Base-by-base conservation (phyloP, 2,797 vertebrate genomes). In the Halcyon chelicuti region DNA sequence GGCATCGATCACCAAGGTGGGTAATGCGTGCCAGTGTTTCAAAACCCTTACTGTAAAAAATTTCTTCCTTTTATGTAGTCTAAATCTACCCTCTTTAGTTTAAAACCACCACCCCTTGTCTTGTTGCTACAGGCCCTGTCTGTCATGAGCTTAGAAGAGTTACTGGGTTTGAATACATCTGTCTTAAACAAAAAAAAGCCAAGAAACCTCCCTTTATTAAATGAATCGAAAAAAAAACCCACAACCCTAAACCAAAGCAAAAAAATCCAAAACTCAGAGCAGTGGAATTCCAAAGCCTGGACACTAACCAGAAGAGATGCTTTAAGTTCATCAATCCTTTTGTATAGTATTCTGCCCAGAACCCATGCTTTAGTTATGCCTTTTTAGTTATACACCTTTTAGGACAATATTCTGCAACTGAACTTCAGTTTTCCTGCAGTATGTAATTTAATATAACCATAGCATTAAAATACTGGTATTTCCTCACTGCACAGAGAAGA, bases 291-390 rank as follows among this genome's bases (percentile, higher is more conserved):
- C 14, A 7, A 71, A 63, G 40, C 25, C 12, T 8, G 35, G 22
- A 51, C 13, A 80, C 2, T 20, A 29, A 76, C 25, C 12, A 54
- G 15, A 40, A 80, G 7, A 84, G 86, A 80, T 68, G 12, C 12
- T 75, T 82, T 47, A 86, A 47, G 13, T 74, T 85, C 23, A 79
- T 15, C 12, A 55, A 37, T 42, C 66, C 58, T 47, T 15, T 26
- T 3, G 4, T 10, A 37, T 1, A 70, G 23, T 25, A 80, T 52
- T 90, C 47, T 77, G 63, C 3, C 5, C 19, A 62, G 66, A 91
- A 70, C 3, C 10, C 31, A 60, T 5, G 5, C n/a, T 67, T 75
- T 15, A 49, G 10, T 49, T 42, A 29, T 0, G 2, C 13, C 58
- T 39, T 57, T 88, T 47, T 21, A 72, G 7, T 77, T 52, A 73